A percentile compares a stretch with the other conserved stretches of the same genome.
These are phyloP conservation scores for Diglossa cyanea DNA, from an alignment of 2,797 vertebrate species.

Conservation along the genomic window DNA sequence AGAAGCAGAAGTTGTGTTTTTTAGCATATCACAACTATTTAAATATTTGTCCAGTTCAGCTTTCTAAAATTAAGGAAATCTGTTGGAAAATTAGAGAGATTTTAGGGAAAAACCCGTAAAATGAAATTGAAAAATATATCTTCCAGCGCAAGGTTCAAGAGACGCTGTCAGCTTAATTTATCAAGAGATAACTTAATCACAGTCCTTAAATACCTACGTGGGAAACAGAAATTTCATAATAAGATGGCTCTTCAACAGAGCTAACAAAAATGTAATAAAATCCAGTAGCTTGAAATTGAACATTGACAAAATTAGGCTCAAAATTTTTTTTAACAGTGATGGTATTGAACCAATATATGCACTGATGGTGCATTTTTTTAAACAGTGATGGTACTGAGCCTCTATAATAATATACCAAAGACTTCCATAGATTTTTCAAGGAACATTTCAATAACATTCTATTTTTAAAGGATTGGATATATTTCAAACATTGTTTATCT, in stretches of 20 bases:
- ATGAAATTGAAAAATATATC: neutral
- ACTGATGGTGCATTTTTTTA: neutral
- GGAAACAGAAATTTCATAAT: conserved; percentile 15
- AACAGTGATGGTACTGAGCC: neutral
- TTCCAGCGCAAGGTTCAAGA: neutral
- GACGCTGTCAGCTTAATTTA: neutral
- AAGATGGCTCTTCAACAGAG: neutral
- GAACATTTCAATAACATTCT: neutral
- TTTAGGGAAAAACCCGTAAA: neutral
- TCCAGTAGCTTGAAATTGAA: neutral
- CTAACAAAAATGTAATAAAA: neutral
- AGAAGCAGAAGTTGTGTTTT: neutral
- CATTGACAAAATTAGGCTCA: neutral
- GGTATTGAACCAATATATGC: neutral
- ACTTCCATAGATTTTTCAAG: neutral
- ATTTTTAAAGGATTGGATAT: neutral
- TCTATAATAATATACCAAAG: neutral
- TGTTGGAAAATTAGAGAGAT: neutral
- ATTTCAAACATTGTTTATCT: neutral
- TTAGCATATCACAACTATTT: neutral
- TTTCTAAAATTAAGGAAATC: neutral
- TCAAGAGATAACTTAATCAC: neutral
- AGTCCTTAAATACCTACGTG: neutral
- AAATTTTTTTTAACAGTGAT: neutral
- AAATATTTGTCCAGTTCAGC: neutral